A percentile compares a stretch with the other conserved stretches of the same genome.
Conservation (phyloP, 2,797 vertebrate species). For the Psittacula echo region DNA sequence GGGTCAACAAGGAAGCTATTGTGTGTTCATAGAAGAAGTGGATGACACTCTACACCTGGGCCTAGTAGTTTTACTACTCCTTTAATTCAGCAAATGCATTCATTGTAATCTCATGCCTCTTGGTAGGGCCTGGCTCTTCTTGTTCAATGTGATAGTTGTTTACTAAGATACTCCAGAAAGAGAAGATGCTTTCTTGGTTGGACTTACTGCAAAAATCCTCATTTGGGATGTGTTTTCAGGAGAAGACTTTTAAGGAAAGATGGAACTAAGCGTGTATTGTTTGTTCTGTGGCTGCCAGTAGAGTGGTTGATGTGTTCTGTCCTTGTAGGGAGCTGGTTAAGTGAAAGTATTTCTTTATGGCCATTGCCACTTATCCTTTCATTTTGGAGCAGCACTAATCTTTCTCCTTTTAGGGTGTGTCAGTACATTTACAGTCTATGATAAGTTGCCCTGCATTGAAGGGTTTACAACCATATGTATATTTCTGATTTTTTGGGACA, state of each 20-base stretch:
- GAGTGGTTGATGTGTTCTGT: background rate
- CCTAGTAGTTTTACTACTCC: background rate
- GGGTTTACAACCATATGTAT: conserved; percentile 60
- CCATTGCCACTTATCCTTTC: conserved; percentile 32
- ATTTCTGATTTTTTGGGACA: conserved; percentile 53
- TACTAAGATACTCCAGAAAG: background rate
- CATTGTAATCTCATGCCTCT: background rate
- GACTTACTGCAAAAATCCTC: background rate
- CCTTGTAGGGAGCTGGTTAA: conserved; percentile 16
- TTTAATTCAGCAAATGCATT: background rate
- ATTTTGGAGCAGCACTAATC: conserved; percentile 46
- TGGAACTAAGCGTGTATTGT: background rate
- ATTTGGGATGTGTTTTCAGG: background rate
- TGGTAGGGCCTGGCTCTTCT: background rate
- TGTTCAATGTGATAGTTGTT: background rate
- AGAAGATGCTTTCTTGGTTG: background rate
- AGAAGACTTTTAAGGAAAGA: background rate
- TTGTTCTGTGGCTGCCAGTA: background rate
- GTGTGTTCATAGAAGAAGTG: accelerated
- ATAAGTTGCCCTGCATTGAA: conserved; percentile 57
- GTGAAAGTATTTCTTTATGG: conserved; percentile 49
- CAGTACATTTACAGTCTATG: conserved; percentile 18
- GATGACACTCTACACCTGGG: background rate
- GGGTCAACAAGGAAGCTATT: accelerated
- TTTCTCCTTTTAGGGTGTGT: conserved; percentile 46